Percentiles rank a stretch among this genome's conserved stretches.
Evolutionary conservation across 2,113 vertebrate species (phyloP).

Genomic region (Alaudala cheleensis): DNA sequence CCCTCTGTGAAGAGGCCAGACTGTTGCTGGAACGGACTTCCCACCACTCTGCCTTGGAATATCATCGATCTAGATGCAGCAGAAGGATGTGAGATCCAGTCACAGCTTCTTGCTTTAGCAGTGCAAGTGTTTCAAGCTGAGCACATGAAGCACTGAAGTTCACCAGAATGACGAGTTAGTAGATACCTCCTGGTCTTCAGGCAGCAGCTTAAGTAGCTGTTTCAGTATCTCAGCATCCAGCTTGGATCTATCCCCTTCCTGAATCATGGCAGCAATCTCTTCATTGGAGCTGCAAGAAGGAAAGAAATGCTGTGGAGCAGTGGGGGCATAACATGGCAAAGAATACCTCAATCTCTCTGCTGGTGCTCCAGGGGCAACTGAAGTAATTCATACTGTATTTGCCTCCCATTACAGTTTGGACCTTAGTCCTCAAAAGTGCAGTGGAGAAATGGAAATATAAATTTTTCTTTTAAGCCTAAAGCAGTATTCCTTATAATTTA

Average conservation of each 20-base stretch:
- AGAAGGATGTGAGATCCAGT: background rate
- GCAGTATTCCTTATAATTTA: background rate
- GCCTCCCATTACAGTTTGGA: background rate
- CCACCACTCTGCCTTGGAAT: background rate
- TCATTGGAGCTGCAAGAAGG: slow-evolving; percentile 78
- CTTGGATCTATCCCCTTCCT: slow-evolving; percentile 79
- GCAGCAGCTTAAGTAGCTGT: slow-evolving; percentile 91
- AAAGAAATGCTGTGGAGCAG: background rate
- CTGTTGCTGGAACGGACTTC: background rate
- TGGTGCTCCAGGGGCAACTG: background rate
- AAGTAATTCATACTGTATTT: background rate
- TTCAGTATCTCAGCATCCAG: slow-evolving; percentile 87
- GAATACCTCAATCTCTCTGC: background rate
- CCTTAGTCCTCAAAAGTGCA: background rate
- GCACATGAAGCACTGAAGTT: background rate
- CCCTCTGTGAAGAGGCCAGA: background rate
- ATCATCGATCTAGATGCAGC: background rate
- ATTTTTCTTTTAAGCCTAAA: background rate
- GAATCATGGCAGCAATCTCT: slow-evolving; percentile 85
- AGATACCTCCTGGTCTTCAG: slow-evolving; percentile 88
- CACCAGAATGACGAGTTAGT: background rate
- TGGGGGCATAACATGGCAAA: background rate
- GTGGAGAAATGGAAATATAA: background rate
- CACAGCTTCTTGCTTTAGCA: background rate
- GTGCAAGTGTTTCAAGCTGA: background rate